These are phyloP conservation scores for Pteropus rufus DNA, from an alignment of 2,797 vertebrate genomes.

Conservation along the genomic window DNA sequence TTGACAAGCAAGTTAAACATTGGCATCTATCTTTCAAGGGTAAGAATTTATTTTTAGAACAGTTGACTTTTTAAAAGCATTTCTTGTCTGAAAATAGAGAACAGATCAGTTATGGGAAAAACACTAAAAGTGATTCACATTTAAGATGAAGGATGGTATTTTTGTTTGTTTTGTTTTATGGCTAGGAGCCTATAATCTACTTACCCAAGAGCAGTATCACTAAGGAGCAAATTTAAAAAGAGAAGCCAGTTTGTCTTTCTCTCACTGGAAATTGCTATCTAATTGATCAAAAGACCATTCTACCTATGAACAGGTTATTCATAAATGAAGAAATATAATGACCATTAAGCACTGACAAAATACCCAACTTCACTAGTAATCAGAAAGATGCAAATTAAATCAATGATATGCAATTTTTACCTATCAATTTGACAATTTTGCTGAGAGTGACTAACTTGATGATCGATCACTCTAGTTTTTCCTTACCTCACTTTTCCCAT, in stretches of 20 bases:
- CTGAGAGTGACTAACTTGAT: constrained; percentile 17
- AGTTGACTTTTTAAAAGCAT: background rate
- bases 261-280: background rate
- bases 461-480: constrained; percentile 22
- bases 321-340: constrained; percentile 14
- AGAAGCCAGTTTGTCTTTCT: background rate
- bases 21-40: constrained; percentile 20
- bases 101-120: background rate
- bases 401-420: background rate
- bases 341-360: background rate
- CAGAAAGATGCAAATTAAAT: constrained; percentile 51
- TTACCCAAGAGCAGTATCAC: background rate
- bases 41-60: constrained; percentile 28
- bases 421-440: constrained; percentile 27
- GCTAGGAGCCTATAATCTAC: background rate
- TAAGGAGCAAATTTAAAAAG: background rate
- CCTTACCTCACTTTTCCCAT: constrained; percentile 38
- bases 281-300: background rate
- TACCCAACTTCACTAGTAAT: background rate
- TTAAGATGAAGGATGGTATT: background rate
- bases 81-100: constrained; percentile 23
- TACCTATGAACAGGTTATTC: background rate
- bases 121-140: background rate
- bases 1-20: constrained; percentile 10
- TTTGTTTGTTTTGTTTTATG: background rate